Evolutionary conservation across 1,140 invertebrate species (phyloP).

Genomic region (Bombus confusus): DNA sequence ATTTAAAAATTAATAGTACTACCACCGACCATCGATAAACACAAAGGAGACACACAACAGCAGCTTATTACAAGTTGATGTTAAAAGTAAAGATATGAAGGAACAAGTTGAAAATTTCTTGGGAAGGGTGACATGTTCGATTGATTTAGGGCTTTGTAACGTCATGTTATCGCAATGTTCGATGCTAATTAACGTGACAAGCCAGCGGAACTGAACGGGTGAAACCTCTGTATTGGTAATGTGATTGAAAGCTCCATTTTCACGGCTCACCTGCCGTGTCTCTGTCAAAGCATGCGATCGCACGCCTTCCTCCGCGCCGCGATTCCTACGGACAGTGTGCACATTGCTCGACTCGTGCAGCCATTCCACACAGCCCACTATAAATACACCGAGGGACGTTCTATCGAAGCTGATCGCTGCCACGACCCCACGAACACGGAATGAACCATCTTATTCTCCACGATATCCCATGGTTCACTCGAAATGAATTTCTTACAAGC

Average conservation of each 20-base stretch:
- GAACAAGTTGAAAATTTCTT: not conserved
- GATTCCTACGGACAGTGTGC: not conserved
- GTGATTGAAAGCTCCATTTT: not conserved
- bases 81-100: too few species aligned
- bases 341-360: not conserved
- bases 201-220: not conserved
- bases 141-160: not conserved
- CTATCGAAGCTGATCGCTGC: conserved; percentile 6
- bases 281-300: not conserved
- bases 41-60: not conserved
- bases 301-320: not conserved
- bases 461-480: not conserved
- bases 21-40: not conserved
- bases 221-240: not conserved
- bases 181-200: not conserved
- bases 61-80: too few species aligned
- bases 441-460: not conserved
- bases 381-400: conserved; percentile 8
- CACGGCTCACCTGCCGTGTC: not conserved
- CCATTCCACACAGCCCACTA: not conserved
- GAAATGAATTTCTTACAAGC: not conserved
- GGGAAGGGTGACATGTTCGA: not conserved
- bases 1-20: too few species aligned
- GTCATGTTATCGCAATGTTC: not conserved
- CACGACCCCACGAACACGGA: not conserved